A percentile compares a stretch with the other conserved stretches of the same genome.
Evolutionary conservation across 2,888 invertebrate genomes (phyloP).

Genomic region (Drosophila limbata): DNA sequence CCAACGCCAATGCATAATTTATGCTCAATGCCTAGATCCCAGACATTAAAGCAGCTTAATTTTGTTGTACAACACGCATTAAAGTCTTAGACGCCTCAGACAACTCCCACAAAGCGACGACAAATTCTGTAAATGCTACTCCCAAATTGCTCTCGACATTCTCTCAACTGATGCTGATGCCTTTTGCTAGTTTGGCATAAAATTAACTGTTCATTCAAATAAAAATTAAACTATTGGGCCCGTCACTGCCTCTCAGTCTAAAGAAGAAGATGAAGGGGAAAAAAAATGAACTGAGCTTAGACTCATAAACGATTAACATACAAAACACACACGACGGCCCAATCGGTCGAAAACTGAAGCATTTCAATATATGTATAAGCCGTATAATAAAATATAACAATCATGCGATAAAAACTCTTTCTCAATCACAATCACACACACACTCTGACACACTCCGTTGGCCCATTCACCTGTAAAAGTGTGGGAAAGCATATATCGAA

Average conservation of each 20-base stretch:
- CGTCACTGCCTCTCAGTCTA: slow-evolving; percentile 40
- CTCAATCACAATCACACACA: slow-evolving; percentile 57
- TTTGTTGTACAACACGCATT: slow-evolving; percentile 63
- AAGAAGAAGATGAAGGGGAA: not conserved
- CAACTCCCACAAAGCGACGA: slow-evolving; percentile 67
- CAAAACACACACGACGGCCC: slow-evolving; percentile 77
- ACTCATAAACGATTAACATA: slow-evolving; percentile 81
- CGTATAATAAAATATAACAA: slow-evolving; percentile 81
- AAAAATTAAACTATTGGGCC: slow-evolving; percentile 81
- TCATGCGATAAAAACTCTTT: slow-evolving; percentile 82
- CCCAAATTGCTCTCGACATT: slow-evolving; percentile 57
- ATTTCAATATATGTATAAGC: slow-evolving; percentile 78
- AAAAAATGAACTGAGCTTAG: slow-evolving; percentile 70
- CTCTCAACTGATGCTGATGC: slow-evolving; percentile 43
- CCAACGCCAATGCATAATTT: slow-evolving; percentile 63
- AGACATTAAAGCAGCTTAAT: slow-evolving; percentile 63
- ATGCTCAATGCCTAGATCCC: slow-evolving; percentile 42
- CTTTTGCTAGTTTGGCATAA: slow-evolving; percentile 77
- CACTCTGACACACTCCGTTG: slow-evolving; percentile 23
- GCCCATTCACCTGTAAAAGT: slow-evolving; percentile 82
- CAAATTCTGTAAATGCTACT: slow-evolving; percentile 43
- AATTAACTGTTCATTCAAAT: slow-evolving; percentile 81
- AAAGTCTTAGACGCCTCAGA: slow-evolving; percentile 57
- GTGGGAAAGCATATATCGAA: slow-evolving; percentile 79
- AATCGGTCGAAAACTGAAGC: slow-evolving; percentile 67